Evolutionary conservation across 2,113 vertebrate species (phyloP).

Genomic region (Gallinago paraguaiae): DNA sequence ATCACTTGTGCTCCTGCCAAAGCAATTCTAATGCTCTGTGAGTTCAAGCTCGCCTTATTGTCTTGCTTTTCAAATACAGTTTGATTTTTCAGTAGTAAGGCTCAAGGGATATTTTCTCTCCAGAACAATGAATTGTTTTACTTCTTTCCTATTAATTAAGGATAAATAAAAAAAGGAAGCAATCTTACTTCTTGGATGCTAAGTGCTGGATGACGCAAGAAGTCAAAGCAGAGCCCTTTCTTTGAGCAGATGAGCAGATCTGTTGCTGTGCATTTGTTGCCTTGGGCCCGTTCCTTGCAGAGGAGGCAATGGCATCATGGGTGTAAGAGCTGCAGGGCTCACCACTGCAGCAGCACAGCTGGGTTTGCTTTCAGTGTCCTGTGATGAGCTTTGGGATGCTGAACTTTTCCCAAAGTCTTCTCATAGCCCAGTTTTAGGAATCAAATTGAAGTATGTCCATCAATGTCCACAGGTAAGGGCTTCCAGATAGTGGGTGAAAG

Average conservation of each 20-base stretch:
- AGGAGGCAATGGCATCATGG: background rate
- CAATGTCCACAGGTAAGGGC: background rate
- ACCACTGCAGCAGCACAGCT: background rate
- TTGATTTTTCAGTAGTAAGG: slow-evolving; percentile 52
- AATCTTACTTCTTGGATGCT: background rate
- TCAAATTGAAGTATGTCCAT: background rate
- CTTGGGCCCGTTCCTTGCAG: background rate
- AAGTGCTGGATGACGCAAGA: background rate
- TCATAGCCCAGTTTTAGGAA: background rate
- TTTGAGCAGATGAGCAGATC: background rate
- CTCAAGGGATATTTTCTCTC: background rate
- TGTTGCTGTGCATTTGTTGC: background rate
- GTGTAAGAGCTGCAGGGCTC: background rate
- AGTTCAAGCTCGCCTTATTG: background rate
- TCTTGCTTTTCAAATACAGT: slow-evolving; percentile 23
- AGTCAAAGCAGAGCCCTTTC: background rate
- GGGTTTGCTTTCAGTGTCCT: background rate
- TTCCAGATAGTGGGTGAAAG: background rate
- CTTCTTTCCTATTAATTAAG: background rate
- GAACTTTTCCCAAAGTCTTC: background rate
- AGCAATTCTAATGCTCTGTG: background rate
- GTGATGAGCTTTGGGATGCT: background rate
- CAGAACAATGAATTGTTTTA: background rate
- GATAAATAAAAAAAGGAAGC: background rate
- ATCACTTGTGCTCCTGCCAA: background rate